Evolutionary conservation across 1,140 invertebrate species (phyloP).

Genomic region (Plutomurus gul): DNA sequence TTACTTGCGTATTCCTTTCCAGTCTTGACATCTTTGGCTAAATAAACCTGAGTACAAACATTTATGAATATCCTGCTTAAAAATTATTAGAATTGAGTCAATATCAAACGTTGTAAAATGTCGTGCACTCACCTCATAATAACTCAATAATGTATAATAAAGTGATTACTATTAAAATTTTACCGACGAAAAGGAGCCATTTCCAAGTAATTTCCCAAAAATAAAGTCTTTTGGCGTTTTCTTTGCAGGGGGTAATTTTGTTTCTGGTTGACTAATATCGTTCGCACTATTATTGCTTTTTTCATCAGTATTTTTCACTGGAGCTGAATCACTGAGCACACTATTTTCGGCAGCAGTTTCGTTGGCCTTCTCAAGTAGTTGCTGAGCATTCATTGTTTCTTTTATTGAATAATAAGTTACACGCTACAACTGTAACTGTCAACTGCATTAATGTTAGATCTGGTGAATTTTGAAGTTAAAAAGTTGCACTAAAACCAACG

Average conservation of each 20-base stretch:
- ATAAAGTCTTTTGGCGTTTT: slow-evolving; percentile 84
- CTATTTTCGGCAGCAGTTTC: background rate
- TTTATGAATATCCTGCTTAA: background rate
- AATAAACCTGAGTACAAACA: slow-evolving; percentile 34
- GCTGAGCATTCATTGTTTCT: no score
- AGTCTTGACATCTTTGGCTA: slow-evolving; percentile 68
- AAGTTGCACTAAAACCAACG: no score
- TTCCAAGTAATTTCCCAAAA: slow-evolving; percentile 93
- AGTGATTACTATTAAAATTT: slow-evolving; percentile 55
- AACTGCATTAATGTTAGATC: no score
- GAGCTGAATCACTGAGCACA: background rate
- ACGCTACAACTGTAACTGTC: no score
- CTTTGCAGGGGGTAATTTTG: slow-evolving; percentile 58
- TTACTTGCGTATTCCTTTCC: slow-evolving; percentile 91
- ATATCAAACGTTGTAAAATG: background rate
- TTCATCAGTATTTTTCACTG: background rate
- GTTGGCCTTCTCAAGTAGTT: no score
- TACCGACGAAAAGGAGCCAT: slow-evolving; percentile 94
- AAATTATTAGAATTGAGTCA: background rate
- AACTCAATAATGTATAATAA: background rate
- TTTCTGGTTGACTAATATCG: background rate
- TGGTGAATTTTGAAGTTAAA: no score
- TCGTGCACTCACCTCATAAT: background rate
- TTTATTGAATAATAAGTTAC: no score
- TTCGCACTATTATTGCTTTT: background rate